These are phyloP conservation scores for Semibalanus balanoides DNA, from an alignment of 1,140 invertebrate species.

Conservation along the genomic window DNA sequence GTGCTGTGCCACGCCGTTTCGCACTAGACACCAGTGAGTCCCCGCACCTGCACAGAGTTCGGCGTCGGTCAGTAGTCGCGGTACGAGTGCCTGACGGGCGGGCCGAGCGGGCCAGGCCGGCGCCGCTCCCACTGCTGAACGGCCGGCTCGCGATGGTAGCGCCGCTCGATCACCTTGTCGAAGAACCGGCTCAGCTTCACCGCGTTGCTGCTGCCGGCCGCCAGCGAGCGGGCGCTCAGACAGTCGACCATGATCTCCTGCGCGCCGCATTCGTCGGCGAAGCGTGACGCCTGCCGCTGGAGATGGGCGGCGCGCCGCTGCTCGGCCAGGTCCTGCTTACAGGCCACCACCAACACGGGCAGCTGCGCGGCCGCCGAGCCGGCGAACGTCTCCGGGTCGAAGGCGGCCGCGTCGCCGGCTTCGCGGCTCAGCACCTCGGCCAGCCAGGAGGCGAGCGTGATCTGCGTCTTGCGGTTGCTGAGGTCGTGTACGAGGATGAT, in stretches of 20 bases:
- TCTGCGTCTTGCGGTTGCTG: conserved; percentile 87
- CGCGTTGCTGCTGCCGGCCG: conserved; percentile 78
- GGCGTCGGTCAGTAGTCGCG: neutral
- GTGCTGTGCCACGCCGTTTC: too few species aligned
- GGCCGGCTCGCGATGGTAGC: neutral
- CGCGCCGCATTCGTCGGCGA: conserved; percentile 80
- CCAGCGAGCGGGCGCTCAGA: conserved; percentile 59
- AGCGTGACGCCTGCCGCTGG: conserved; percentile 48
- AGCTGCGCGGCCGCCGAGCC: conserved; percentile 51
- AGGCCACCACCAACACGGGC: conserved; percentile 83
- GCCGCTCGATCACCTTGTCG: conserved; percentile 73
- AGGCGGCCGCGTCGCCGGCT: conserved; percentile 81
- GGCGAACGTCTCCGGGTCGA: conserved; percentile 47
- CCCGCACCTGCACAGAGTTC: too few species aligned
- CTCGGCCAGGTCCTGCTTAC: conserved; percentile 72
- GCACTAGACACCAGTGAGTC: too few species aligned
- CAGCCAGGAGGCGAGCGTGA: conserved; percentile 84
- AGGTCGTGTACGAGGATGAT: conserved; percentile 91
- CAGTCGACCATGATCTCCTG: conserved; percentile 85
- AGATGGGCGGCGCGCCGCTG: conserved; percentile 40
- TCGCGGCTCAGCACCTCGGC: conserved; percentile 71
- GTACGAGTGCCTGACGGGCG: neutral
- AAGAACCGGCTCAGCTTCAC: conserved; percentile 87
- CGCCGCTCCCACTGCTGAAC: neutral
- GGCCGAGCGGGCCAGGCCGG: too few species aligned